Base-by-base conservation (phyloP, 2,888 invertebrate species). In the Meganola albula region DNA sequence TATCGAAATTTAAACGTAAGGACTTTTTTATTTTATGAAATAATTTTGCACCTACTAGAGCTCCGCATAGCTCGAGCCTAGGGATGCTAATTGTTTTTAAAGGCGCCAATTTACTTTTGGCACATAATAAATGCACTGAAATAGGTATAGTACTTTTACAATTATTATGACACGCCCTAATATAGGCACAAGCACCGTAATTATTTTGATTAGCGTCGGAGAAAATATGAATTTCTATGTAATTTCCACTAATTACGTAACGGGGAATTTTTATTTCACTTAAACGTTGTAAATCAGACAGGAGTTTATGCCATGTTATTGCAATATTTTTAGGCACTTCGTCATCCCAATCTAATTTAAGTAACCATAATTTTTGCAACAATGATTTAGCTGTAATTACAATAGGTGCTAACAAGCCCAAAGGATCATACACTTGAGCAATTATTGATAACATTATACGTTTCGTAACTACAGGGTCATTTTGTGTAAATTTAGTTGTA, bases 161-260 rank as follows among this genome's bases (percentile, higher is more conserved):
- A 8, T 34, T 30, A 1, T 2, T 0, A 10, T 28, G 27, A 6
- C 50, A 25, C 0, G 58, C 43, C 9, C 22, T 30, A 3, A 56
- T 16, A 31, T 60, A 63, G 11, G 61, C 13, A 23, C 58, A 60
- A 2, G 57, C 49, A 1, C 58, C 62, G 13, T 53, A 58, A 0
- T 58, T 57, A 1, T 2, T 1, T 9, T 42, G 35, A 0, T 57
- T 55, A 0, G 61, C 53, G 22, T 61, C 61, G 12, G 49, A 43
- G 21, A 63, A 63, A 0, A 41, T 18, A 28, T 59, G 58, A 7
- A 65, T 10, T 30, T 61, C 56, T 1, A 55, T 41, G 1, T 0
- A 1, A 11, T 28, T 31, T 5, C n/a, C n/a, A n/a, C n/a, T n/a
- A n/a, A n/a, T n/a, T n/a, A n/a, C n/a, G n/a, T n/a, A n/a, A n/a